Base-by-base conservation (phyloP, 2,797 vertebrate species). In the Enteromius viviparus region DNA sequence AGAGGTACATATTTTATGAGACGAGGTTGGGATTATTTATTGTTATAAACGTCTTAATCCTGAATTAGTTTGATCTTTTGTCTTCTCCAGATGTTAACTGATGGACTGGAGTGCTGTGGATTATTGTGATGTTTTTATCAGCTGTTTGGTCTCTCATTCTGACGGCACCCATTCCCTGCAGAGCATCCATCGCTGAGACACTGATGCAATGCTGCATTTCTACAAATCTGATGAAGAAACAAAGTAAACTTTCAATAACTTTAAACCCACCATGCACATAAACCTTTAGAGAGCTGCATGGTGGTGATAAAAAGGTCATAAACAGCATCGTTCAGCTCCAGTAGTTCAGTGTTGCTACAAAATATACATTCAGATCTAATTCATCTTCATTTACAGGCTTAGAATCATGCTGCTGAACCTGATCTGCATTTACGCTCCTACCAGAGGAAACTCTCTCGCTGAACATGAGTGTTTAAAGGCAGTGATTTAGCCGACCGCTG, bases 401-500 rank as follows among this genome's bases (percentile, higher is more conserved):
- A 15, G 1, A 62, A 26, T 60, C 40, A 76, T 76, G 29, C 47
- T 14, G 9, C 29, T 51, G 6, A 51, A 53, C 47, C n/a, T 26
- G 23, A 64, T 6, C 26, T 17, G 10, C 47, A 11, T 15, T 42
- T 62, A 21, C 70, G 34, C 12, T 34, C 37, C 15, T 62, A 42
- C 3, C 60, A 32, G 12, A 65, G 60, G 19, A 9, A 34, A 11
- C 23, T 34, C 72, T 77, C 23, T 68, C 2, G 4, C 26, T 72
- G 8, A 62, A 76, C 6, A 3, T 58, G 55, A 71, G 32, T 45
- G 7, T 70, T 76, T 40, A 66, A 86, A 62, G 51, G 2, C 26
- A 34, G 58, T 29, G 65, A 84, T 85, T 77, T 77, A 62, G 71
- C 23, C 21, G 34, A 29, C 19, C 21, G 32, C 77, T 45, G 47